Conservation (phyloP, 2,888 invertebrate species). For the Nephrotoma appendiculata region DNA sequence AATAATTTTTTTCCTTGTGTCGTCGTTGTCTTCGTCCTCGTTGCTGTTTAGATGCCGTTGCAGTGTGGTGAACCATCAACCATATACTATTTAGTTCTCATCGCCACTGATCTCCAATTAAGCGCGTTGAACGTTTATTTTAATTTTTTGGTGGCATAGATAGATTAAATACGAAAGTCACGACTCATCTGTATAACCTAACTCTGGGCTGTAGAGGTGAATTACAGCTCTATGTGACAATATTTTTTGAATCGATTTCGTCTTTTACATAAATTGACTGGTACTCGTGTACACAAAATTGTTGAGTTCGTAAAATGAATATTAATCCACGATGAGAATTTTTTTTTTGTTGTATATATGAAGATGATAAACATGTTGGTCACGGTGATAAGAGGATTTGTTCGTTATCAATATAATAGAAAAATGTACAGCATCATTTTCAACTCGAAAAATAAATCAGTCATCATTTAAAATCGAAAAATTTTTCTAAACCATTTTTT, state of each 20-base stretch:
- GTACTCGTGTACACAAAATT: not conserved
- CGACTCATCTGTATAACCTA: not conserved
- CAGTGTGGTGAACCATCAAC: not conserved
- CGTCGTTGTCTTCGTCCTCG: not conserved
- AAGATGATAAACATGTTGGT: not conserved
- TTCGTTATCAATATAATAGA: not conserved
- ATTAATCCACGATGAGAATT: not conserved
- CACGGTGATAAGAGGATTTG: not conserved
- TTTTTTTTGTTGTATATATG: not conserved
- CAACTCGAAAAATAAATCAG: not conserved
- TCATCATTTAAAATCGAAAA: not conserved
- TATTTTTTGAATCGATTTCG: not conserved
- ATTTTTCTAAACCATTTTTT: not conserved
- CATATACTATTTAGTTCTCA: not conserved
- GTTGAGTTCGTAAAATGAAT: not conserved
- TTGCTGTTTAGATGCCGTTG: not conserved
- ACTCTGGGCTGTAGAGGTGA: not conserved
- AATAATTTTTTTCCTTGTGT: not conserved
- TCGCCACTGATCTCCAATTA: not conserved
- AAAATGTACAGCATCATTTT: not conserved
- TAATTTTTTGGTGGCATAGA: not conserved
- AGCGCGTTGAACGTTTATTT: not conserved
- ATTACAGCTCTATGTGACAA: not conserved
- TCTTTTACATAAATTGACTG: not conserved
- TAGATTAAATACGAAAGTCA: not conserved